These are phyloP conservation scores for Notospermus geniculatus DNA, from an alignment of 1,140 invertebrate genomes.

Conservation along the genomic window DNA sequence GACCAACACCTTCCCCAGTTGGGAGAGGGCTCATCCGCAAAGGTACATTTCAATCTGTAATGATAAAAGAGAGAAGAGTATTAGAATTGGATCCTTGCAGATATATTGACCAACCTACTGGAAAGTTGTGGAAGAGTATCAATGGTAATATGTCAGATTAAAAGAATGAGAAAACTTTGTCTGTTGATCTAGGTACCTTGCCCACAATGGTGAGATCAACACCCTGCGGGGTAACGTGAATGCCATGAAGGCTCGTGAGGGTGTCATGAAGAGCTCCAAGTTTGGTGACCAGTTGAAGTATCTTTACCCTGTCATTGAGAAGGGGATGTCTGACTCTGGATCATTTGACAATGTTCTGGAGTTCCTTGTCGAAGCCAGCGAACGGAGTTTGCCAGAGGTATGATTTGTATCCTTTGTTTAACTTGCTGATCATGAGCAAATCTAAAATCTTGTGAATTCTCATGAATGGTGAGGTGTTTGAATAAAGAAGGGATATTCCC, in stretches of 20 bases:
- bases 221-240: conserved; percentile 97
- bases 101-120: no score
- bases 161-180: no score
- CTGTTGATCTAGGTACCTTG: no score
- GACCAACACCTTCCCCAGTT: conserved; percentile 98
- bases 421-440: no score
- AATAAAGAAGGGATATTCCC: no score
- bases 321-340: conserved; percentile 95
- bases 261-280: conserved; percentile 87
- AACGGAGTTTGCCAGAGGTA: conserved; percentile 83
- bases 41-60: conserved; percentile 71
- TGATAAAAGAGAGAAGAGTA: no score
- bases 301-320: conserved; percentile 96
- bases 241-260: conserved; percentile 96
- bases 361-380: conserved; percentile 91
- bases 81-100: no score
- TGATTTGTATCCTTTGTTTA: no score
- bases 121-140: no score
- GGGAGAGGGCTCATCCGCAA: conserved; percentile 98
- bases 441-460: no score
- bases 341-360: conserved; percentile 96
- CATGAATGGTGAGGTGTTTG: no score
- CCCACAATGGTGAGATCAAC: conserved; percentile 99
- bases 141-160: no score
- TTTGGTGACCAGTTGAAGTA: conserved; percentile 80